phyloP scores from a whole-genome alignment of 2,113 vertebrate genomes.

The Drymodes brunneopygia region DNA sequence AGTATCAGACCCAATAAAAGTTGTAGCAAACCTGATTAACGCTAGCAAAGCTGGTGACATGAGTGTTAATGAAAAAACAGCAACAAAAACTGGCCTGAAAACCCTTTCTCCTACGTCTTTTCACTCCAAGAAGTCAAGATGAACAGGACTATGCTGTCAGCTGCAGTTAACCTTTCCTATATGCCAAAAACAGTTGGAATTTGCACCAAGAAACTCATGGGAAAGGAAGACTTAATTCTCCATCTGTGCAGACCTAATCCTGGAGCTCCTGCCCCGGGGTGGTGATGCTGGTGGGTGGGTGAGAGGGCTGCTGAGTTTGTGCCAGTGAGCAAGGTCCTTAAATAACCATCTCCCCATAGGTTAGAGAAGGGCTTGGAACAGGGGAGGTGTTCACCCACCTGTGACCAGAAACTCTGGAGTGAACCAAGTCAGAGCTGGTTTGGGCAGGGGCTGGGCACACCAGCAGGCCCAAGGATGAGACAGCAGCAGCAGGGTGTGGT shows the following conservation, averaged over 20 bases:
- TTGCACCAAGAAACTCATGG: neutral
- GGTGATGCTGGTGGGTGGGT: neutral
- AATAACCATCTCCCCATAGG: neutral
- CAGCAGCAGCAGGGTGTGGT: fast-evolving
- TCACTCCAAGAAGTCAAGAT: neutral
- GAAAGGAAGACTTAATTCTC: neutral
- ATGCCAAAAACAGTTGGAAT: neutral
- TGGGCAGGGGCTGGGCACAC: neutral
- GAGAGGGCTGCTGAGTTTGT: neutral
- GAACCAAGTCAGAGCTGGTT: neutral
- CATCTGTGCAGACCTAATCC: neutral
- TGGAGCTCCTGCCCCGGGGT: neutral
- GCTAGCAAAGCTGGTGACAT: neutral
- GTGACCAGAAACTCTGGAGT: neutral
- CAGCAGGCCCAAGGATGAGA: neutral
- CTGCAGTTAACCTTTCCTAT: neutral
- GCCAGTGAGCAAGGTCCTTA: neutral
- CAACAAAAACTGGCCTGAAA: neutral
- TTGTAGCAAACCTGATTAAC: neutral
- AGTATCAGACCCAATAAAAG: neutral
- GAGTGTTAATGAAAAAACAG: neutral
- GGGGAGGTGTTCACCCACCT: neutral
- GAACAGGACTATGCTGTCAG: neutral
- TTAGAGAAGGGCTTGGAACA: neutral
- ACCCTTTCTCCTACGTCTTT: neutral